These are phyloP conservation scores for Polydrusus tereticollis DNA, from an alignment of 2,888 invertebrate genomes.

Conservation along the genomic window DNA sequence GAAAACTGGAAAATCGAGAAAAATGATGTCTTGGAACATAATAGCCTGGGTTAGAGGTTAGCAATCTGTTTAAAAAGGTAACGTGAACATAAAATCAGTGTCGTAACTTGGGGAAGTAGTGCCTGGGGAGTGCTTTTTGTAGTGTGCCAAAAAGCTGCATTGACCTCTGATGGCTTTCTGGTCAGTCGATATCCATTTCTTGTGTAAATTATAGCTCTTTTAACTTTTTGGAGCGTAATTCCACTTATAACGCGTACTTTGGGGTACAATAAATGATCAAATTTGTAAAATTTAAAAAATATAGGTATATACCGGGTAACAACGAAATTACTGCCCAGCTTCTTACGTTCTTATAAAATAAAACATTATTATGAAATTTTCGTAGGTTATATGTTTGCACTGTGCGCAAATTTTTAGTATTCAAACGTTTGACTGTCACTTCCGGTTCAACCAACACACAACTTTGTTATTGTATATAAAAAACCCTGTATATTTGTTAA, in stretches of 20 bases:
- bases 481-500: no score
- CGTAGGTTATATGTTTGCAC: no score
- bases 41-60: conserved; percentile 33
- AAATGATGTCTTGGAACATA: conserved; percentile 31
- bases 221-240: neutral
- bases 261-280: neutral
- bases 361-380: no score
- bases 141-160: neutral
- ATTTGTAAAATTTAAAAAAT: no score
- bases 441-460: no score
- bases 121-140: conserved; percentile 20
- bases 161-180: neutral
- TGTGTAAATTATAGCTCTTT: neutral
- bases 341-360: no score
- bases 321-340: no score
- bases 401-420: no score
- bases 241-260: neutral
- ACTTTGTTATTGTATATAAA: no score
- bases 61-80: conserved; percentile 37
- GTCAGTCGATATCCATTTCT: neutral
- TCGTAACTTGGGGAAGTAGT: conserved; percentile 9
- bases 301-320: no score
- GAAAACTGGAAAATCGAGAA: conserved; percentile 30
- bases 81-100: conserved; percentile 23
- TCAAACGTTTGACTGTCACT: no score